Percentiles rank a stretch among this genome's conserved stretches.
Conservation (phyloP, 1,140 invertebrate species). For the Drosophila punjabiensis region DNA sequence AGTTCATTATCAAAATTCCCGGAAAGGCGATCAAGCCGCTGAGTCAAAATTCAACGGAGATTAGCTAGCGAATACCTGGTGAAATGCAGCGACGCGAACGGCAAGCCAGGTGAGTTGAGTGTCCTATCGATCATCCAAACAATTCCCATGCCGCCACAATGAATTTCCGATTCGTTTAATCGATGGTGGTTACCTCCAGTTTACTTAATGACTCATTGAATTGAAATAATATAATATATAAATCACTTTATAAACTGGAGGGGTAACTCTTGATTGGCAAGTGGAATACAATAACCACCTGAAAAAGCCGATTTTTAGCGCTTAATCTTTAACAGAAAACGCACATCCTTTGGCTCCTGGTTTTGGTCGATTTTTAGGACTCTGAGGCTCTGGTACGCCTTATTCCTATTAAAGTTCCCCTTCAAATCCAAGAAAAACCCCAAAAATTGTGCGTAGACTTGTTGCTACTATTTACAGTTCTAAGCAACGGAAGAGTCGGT, state of each 20-base stretch:
- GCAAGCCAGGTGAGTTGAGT: slow-evolving; percentile 71
- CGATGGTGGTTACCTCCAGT: background rate
- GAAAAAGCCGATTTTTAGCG: background rate
- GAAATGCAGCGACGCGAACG: slow-evolving; percentile 75
- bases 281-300: background rate
- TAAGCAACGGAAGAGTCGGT: background rate
- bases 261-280: background rate
- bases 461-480: background rate
- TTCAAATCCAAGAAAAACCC: background rate
- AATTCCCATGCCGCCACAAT: background rate
- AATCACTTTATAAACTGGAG: background rate
- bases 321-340: slow-evolving; percentile 14
- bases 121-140: too few species aligned
- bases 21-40: slow-evolving; percentile 61
- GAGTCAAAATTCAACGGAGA: slow-evolving; percentile 64
- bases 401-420: background rate
- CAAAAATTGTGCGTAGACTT: slow-evolving; percentile 1
- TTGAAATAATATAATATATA: too few species aligned
- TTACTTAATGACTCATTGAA: background rate
- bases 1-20: slow-evolving; percentile 67
- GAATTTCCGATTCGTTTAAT: background rate
- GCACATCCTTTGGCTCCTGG: slow-evolving; percentile 17
- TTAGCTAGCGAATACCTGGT: slow-evolving; percentile 31
- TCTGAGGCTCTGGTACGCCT: slow-evolving; percentile 14
- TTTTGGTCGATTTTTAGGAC: slow-evolving; percentile 5